A percentile compares a stretch with the other conserved stretches of the same genome.
Evolutionary conservation across 2,113 vertebrate genomes (phyloP).

Genomic region (Suricata suricatta): DNA sequence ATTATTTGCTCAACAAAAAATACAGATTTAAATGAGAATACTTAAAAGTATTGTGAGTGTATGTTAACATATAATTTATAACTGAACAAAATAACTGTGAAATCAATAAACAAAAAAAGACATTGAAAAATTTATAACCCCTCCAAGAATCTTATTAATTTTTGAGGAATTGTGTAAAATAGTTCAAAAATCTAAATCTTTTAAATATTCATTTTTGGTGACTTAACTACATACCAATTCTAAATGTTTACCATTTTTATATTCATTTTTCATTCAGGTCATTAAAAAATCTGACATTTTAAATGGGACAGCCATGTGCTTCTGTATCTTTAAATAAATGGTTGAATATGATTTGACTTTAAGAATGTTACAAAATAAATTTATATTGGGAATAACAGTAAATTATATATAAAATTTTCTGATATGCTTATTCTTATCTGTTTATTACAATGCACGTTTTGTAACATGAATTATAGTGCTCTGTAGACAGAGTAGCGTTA

Average conservation of each 20-base stretch:
- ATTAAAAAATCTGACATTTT: neutral
- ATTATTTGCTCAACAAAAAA: neutral
- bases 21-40: neutral
- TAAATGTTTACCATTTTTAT: conserved; percentile 16
- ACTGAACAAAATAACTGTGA: neutral
- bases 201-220: neutral
- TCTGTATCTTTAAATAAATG: neutral
- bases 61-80: neutral
- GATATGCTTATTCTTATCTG: neutral
- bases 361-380: neutral
- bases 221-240: neutral
- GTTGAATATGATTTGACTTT: neutral
- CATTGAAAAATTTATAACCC: neutral
- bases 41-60: neutral
- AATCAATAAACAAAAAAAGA: neutral
- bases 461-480: neutral
- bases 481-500: neutral
- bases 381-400: neutral
- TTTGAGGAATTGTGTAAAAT: neutral
- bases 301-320: neutral
- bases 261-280: neutral
- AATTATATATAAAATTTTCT: neutral
- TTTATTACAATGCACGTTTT: neutral
- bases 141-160: neutral
- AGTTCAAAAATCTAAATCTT: neutral